These are phyloP conservation scores for Eilema depressum DNA, from an alignment of 2,888 invertebrate species.

Conservation along the genomic window DNA sequence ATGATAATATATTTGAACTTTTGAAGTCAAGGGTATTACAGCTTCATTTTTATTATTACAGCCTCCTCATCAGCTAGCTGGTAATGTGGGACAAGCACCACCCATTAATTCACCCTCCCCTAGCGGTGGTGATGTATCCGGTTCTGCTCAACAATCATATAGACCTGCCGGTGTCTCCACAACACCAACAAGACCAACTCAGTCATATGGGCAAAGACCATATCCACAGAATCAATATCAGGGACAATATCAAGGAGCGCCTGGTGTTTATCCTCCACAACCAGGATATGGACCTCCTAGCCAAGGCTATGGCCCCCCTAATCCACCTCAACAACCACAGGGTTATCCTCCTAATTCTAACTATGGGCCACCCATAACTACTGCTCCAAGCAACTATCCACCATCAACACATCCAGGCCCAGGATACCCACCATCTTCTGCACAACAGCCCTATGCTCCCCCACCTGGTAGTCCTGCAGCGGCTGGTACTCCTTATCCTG, in stretches of 20 bases:
- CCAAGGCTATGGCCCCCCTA: slow-evolving; percentile 89
- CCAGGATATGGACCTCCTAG: slow-evolving; percentile 89
- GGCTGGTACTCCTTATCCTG: slow-evolving; percentile 79
- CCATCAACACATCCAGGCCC: slow-evolving; percentile 83
- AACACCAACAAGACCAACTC: slow-evolving; percentile 88
- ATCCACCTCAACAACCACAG: slow-evolving; percentile 88
- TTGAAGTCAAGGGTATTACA: neutral
- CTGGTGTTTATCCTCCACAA: slow-evolving; percentile 89
- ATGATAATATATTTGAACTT: neutral
- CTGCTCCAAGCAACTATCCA: slow-evolving; percentile 86
- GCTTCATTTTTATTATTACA: slow-evolving; percentile 60
- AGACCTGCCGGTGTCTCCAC: slow-evolving; percentile 84
- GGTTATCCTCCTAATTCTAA: slow-evolving; percentile 89
- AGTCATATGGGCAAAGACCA: slow-evolving; percentile 90
- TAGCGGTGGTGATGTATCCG: slow-evolving; percentile 73
- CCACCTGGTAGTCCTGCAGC: slow-evolving; percentile 80
- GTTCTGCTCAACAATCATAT: slow-evolving; percentile 81
- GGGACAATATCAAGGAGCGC: slow-evolving; percentile 86
- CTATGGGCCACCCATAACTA: slow-evolving; percentile 88
- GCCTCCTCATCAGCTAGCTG: slow-evolving; percentile 87
- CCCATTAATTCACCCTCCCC: slow-evolving; percentile 72
- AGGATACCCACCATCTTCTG: slow-evolving; percentile 80
- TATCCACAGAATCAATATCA: slow-evolving; percentile 90
- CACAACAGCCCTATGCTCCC: slow-evolving; percentile 82
- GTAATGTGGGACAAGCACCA: slow-evolving; percentile 79